These are phyloP conservation scores for Crypturellus undulatus DNA, from an alignment of 2,113 vertebrate species.

Conservation along the genomic window DNA sequence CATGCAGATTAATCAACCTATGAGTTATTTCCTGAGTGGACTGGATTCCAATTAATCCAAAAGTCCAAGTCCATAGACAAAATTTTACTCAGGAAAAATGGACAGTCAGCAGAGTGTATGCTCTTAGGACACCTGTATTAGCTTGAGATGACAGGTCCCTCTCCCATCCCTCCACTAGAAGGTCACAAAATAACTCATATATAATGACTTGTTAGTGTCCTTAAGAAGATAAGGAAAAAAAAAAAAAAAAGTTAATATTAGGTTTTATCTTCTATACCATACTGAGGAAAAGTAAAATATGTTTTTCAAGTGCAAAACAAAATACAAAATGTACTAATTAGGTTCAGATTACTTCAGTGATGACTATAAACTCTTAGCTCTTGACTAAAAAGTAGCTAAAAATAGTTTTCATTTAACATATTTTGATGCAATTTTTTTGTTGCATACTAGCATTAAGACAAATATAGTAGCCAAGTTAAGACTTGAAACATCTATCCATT, in stretches of 20 bases:
- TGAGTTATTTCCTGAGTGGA: background rate
- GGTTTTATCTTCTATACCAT: background rate
- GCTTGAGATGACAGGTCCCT: accelerated
- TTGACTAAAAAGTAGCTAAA: too few relatives aligned
- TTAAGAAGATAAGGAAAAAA: background rate
- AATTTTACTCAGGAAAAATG: background rate
- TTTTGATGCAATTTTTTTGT: background rate
- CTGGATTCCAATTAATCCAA: background rate
- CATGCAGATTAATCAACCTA: background rate
- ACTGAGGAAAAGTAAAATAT: background rate
- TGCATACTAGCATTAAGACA: too few relatives aligned
- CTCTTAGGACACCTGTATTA: background rate
- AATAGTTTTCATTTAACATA: background rate
- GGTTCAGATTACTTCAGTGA: background rate
- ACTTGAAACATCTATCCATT: background rate
- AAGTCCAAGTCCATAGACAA: background rate
- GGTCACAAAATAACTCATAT: background rate
- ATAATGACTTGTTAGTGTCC: background rate
- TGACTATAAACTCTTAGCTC: background rate
- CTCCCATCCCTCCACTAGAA: background rate
- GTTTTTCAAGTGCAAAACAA: background rate
- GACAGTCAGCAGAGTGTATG: background rate
- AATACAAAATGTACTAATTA: background rate
- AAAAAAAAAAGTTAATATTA: background rate
- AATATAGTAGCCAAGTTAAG: too few relatives aligned